Evolutionary conservation across 2,888 invertebrate genomes (phyloP).

Genomic region (Nephrotoma flavescens): DNA sequence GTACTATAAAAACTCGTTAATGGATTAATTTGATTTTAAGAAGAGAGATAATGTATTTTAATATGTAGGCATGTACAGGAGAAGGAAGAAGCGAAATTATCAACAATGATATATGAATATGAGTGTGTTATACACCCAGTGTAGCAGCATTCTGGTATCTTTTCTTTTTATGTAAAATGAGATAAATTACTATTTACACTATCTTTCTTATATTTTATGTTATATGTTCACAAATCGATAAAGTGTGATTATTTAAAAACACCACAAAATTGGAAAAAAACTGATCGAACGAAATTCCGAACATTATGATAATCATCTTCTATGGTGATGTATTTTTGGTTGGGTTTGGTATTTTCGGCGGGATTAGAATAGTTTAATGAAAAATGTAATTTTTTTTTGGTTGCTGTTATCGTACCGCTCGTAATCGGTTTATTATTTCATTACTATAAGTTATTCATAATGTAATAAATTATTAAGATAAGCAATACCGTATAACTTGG

Average conservation of each 20-base stretch:
- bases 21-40: background rate
- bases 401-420: background rate
- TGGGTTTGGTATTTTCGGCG: background rate
- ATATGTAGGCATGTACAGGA: background rate
- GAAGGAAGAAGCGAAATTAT: background rate
- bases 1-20: background rate
- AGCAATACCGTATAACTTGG: background rate
- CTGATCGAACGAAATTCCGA: background rate
- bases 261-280: background rate
- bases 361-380: background rate
- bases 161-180: background rate
- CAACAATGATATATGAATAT: background rate
- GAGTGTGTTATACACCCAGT: background rate
- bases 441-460: background rate
- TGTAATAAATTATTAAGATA: background rate
- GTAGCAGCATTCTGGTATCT: background rate
- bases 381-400: background rate
- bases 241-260: background rate
- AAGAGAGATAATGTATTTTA: background rate
- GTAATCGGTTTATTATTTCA: background rate
- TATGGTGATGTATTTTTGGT: background rate
- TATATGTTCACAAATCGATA: background rate
- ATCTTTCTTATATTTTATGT: background rate
- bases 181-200: background rate
- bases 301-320: background rate